phyloP scores from a whole-genome alignment of 2,888 invertebrate species.

The Chaetogeoica ovagalla region DNA sequence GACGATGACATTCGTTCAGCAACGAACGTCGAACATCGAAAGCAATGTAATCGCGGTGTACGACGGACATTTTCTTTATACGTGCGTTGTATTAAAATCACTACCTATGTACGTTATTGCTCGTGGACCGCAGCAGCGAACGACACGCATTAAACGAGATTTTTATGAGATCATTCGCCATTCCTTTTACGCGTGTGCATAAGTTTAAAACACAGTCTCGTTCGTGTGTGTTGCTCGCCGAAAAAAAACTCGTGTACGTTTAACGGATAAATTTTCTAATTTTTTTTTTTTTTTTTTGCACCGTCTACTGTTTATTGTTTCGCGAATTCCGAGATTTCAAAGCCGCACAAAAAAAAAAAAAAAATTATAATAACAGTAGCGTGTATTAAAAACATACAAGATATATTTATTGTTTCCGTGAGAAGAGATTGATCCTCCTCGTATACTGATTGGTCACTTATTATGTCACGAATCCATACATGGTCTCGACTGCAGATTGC shows the following conservation, averaged over 20 bases:
- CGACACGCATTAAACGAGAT: constrained; percentile 12
- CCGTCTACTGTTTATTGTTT: not conserved
- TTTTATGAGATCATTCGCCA: constrained; percentile 17
- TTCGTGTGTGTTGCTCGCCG: not conserved
- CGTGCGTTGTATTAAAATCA: no score
- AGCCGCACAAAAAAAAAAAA: no score
- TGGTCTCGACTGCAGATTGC: no score
- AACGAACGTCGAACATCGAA: not conserved
- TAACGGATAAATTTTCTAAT: not conserved
- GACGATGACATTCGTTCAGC: not conserved
- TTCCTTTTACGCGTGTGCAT: not conserved
- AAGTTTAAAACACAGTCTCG: no score
- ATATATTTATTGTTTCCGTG: no score
- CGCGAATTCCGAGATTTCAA: no score
- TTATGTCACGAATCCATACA: no score
- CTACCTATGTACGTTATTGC: no score
- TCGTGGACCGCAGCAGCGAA: not conserved
- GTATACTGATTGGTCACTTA: no score
- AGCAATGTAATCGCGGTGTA: not conserved
- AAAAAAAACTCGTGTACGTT: not conserved
- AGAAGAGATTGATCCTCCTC: no score
- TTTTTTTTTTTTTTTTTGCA: not conserved
- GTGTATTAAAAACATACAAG: no score
- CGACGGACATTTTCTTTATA: not conserved
- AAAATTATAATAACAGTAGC: no score